phyloP scores from a whole-genome alignment of 2,797 vertebrate species.

The Sebastes vulpes region DNA sequence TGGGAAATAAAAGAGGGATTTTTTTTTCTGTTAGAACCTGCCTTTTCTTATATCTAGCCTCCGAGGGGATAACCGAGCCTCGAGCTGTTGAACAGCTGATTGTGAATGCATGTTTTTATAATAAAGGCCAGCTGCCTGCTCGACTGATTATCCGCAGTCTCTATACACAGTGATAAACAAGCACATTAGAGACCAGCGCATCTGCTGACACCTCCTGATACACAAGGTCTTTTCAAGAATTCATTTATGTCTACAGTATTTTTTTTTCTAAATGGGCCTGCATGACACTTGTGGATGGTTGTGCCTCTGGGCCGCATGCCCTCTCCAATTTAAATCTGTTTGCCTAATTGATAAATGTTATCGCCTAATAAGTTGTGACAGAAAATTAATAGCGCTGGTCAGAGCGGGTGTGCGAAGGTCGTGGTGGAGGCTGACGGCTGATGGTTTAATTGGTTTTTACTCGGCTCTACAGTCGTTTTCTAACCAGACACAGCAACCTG shows the following conservation, averaged over 20 bases:
- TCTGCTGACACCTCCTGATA: conserved; percentile 43
- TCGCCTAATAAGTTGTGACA: conserved; percentile 74
- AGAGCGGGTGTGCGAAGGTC: conserved; percentile 68
- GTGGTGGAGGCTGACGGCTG: conserved; percentile 40
- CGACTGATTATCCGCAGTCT: conserved; percentile 29
- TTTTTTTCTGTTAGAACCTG: conserved; percentile 8
- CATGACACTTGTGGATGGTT: conserved; percentile 20
- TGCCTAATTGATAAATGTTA: conserved; percentile 78
- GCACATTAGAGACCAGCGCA: conserved; percentile 29
- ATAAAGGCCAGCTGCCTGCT: conserved; percentile 47
- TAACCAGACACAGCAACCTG: background rate
- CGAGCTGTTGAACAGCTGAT: conserved; percentile 33
- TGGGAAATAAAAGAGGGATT: background rate
- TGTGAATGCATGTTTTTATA: conserved; percentile 45
- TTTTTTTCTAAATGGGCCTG: conserved; percentile 13
- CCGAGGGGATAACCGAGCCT: background rate
- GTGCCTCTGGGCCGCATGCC: conserved; percentile 28
- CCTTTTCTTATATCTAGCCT: conserved; percentile 11
- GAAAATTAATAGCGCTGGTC: conserved; percentile 66
- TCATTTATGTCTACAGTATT: conserved; percentile 24
- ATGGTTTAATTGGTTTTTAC: conserved; percentile 72
- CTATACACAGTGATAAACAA: conserved; percentile 40
- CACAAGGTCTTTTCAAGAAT: conserved; percentile 56
- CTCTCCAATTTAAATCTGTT: conserved; percentile 59
- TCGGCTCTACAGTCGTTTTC: conserved; percentile 14